These are phyloP conservation scores for Prunella strophiata DNA, from an alignment of 2,797 vertebrate genomes.

Conservation along the genomic window DNA sequence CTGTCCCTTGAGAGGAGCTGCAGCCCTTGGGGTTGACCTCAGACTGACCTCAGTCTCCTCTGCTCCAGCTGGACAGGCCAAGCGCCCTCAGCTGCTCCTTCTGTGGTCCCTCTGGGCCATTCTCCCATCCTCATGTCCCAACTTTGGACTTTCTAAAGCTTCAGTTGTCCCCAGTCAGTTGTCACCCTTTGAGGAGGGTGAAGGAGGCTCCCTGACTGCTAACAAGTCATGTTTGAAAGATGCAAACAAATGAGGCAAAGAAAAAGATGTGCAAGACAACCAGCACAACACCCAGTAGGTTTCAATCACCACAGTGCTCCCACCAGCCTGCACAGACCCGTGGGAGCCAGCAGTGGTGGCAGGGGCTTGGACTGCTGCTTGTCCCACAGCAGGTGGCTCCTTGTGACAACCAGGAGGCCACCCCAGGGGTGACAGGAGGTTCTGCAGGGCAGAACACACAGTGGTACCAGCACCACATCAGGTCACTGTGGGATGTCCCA, in stretches of 20 bases:
- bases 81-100: not conserved
- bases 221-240: not conserved
- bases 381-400: not conserved
- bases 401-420: not conserved
- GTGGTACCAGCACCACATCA: not conserved
- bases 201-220: not conserved
- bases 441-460: not conserved
- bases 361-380: not conserved
- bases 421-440: not conserved
- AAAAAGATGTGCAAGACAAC: not conserved
- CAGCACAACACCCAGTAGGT: fast-evolving
- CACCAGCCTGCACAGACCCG: not conserved
- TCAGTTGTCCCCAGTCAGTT: not conserved
- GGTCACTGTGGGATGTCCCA: not conserved
- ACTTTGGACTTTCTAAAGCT: not conserved
- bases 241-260: not conserved
- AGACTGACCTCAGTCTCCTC: not conserved
- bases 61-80: not conserved
- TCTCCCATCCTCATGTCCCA: not conserved
- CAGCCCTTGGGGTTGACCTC: not conserved
- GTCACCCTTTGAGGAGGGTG: not conserved
- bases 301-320: not conserved
- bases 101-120: not conserved
- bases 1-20: not conserved
- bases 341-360: fast-evolving